A percentile compares a stretch with the other conserved stretches of the same genome.
Evolutionary conservation across 2,113 vertebrate species (phyloP).

Genomic region (Struthio camelus): DNA sequence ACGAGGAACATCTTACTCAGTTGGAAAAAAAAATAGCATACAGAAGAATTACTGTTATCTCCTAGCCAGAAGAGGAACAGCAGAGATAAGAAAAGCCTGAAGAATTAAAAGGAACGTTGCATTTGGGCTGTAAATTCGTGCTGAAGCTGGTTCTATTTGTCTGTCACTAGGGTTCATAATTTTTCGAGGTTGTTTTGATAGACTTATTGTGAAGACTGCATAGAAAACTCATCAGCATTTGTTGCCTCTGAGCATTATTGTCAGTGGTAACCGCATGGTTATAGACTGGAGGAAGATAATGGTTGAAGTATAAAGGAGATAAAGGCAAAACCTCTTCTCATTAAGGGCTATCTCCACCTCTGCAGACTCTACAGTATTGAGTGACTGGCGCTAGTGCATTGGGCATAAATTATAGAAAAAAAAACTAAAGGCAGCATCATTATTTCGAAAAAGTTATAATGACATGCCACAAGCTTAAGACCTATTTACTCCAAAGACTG

Average conservation of each 20-base stretch:
- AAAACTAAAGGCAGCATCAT: slow-evolving; percentile 67
- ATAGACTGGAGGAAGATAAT: slow-evolving; percentile 98
- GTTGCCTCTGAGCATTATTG: slow-evolving; percentile 95
- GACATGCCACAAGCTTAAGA: slow-evolving; percentile 63
- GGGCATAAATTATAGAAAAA: slow-evolving; percentile 90
- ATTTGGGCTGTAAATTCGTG: slow-evolving; percentile 93
- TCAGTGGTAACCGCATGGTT: slow-evolving; percentile 96
- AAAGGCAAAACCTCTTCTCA: slow-evolving; percentile 96
- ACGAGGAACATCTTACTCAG: slow-evolving; percentile 88
- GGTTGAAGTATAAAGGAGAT: slow-evolving; percentile 94
- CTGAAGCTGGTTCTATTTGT: slow-evolving; percentile 85
- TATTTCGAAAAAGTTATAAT: slow-evolving; percentile 72
- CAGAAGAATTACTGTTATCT: slow-evolving; percentile 99
- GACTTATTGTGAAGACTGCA: slow-evolving; percentile 94
- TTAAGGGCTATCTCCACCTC: slow-evolving; percentile 99
- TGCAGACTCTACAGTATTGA: slow-evolving; percentile 93
- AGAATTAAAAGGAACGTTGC: slow-evolving; percentile 87
- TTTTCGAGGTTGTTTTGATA: slow-evolving; percentile 92
- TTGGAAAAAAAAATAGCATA: slow-evolving; percentile 84
- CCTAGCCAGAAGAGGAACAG: slow-evolving; percentile 93
- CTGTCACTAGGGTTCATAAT: slow-evolving; percentile 88
- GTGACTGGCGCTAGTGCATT: slow-evolving; percentile 80
- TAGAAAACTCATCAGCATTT: slow-evolving; percentile 98
- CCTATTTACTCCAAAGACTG: slow-evolving; percentile 67
- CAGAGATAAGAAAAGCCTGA: slow-evolving; percentile 95